phyloP scores from a whole-genome alignment of 2,888 invertebrate species.

The Dryobota labecula region DNA sequence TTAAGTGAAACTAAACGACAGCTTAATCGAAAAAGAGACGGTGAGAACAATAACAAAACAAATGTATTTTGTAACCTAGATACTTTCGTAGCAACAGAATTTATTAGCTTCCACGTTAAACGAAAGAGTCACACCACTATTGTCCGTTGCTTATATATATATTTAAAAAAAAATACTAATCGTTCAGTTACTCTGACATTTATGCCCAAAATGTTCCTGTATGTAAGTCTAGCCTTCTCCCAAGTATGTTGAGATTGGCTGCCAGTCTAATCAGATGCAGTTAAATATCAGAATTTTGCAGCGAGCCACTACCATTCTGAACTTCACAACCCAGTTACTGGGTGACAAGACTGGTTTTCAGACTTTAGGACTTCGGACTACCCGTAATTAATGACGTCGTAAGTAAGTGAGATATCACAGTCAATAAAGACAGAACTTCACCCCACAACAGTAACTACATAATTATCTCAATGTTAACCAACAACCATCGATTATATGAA shows the following conservation, averaged over 20 bases:
- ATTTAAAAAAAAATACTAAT: neutral
- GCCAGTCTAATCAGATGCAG: neutral
- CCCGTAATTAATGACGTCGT: neutral
- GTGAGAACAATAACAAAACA: constrained; percentile 44
- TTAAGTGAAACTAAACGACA: constrained; percentile 29
- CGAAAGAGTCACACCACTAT: constrained; percentile 13
- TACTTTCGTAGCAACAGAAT: constrained; percentile 51
- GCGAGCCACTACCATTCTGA: neutral
- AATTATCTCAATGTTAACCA: neutral
- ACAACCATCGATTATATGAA: neutral
- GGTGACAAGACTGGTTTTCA: neutral
- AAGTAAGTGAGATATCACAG: neutral
- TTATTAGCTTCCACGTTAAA: constrained; percentile 13
- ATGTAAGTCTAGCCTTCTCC: neutral
- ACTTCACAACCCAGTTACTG: neutral
- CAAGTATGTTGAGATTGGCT: neutral
- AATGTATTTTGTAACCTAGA: constrained; percentile 53
- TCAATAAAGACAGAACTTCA: neutral
- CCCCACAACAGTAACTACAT: neutral
- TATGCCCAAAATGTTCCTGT: neutral
- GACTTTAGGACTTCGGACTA: neutral
- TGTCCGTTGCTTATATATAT: constrained; percentile 5
- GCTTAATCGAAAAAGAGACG: constrained; percentile 24
- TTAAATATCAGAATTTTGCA: neutral
- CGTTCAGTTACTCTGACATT: neutral